Evolutionary conservation across 1,140 invertebrate species (phyloP).

Genomic region (Bombus balteatus): DNA sequence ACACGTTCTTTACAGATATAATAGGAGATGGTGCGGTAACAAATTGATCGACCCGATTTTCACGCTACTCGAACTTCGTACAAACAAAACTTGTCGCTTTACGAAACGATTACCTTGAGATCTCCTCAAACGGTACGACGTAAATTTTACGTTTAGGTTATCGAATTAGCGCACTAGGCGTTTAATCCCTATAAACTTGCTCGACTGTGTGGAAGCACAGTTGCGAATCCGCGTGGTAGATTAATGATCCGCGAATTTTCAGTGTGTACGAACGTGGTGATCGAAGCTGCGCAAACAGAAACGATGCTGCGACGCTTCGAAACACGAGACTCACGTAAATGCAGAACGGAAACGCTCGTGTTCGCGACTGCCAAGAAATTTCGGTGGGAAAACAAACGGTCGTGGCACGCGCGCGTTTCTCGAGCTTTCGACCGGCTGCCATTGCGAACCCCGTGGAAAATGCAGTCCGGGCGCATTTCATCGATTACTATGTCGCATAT

Average conservation of each 20-base stretch:
- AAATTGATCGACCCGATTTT: background rate
- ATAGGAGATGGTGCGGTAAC: background rate
- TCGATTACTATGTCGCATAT: conserved; percentile 52
- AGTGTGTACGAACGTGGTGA: background rate
- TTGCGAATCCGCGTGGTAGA: background rate
- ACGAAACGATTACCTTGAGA: too few relatives aligned
- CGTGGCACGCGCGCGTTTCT: background rate
- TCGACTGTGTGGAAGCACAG: background rate
- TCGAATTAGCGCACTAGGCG: background rate
- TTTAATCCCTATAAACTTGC: background rate
- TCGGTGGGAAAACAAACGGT: background rate
- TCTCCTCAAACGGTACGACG: too few relatives aligned
- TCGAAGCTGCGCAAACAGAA: background rate
- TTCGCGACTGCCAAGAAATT: background rate
- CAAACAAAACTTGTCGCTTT: background rate
- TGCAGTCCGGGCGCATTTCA: conserved; percentile 55
- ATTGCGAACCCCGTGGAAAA: conserved; percentile 33
- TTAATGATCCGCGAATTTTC: background rate
- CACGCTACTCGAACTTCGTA: background rate
- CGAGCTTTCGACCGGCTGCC: conserved; percentile 34
- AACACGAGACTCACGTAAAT: background rate
- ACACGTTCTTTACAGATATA: background rate
- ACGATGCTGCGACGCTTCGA: too few relatives aligned
- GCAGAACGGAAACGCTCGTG: background rate
- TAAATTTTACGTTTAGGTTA: too few relatives aligned